Conservation (phyloP, 2,113 vertebrate genomes). For the Elachura formosa region DNA sequence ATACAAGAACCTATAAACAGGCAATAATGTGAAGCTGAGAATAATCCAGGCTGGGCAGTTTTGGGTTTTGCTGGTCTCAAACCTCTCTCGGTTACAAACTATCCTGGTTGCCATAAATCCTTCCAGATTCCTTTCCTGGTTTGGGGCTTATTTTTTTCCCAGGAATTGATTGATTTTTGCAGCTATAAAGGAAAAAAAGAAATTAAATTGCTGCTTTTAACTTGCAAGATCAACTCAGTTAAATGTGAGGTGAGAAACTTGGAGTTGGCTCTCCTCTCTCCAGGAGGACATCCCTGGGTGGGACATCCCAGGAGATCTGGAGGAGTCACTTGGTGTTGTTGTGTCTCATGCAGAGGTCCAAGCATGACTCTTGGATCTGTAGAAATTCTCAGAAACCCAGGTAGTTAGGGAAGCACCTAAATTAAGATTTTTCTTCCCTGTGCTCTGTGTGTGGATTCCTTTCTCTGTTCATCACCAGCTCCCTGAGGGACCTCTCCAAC, state of each 20-base stretch:
- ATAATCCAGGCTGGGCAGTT: background rate
- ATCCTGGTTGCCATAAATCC: background rate
- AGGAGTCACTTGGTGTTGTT: background rate
- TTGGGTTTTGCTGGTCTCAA: background rate
- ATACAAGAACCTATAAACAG: background rate
- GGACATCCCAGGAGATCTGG: background rate
- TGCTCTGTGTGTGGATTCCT: fast-evolving
- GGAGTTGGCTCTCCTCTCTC: background rate
- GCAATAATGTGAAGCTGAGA: background rate
- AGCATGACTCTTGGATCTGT: background rate
- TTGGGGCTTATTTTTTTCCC: background rate
- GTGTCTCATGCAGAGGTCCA: background rate
- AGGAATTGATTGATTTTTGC: background rate
- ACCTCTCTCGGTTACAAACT: background rate
- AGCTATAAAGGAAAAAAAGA: background rate
- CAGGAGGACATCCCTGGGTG: background rate
- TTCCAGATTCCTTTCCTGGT: background rate
- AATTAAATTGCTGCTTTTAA: background rate
- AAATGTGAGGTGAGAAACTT: background rate
- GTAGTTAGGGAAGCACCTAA: background rate
- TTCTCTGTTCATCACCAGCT: background rate
- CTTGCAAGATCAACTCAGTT: background rate
- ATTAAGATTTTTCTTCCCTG: background rate
- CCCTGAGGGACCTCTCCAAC: fast-evolving
- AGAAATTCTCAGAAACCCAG: background rate